Conservation (phyloP, 1,140 invertebrate genomes). For the Tetramorium alpestre region DNA sequence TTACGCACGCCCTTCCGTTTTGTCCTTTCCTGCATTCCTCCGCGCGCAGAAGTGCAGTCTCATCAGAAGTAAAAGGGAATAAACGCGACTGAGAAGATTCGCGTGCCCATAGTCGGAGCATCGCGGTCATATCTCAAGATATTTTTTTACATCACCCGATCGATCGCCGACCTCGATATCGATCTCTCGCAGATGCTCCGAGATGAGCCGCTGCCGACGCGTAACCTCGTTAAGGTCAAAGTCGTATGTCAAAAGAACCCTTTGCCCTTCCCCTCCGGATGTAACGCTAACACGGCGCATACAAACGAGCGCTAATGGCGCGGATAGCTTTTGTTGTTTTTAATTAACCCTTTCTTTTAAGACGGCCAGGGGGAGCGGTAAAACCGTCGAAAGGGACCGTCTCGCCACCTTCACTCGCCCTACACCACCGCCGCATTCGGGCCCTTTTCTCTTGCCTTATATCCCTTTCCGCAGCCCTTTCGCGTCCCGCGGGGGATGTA, state of each 20-base stretch:
- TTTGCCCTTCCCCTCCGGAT: slow-evolving; percentile 54
- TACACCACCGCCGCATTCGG: slow-evolving; percentile 1
- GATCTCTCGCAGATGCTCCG: slow-evolving; percentile 29
- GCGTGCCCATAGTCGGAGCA: background rate
- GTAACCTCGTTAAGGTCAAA: slow-evolving; percentile 76
- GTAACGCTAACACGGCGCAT: slow-evolving; percentile 84
- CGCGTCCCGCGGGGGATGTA: slow-evolving; percentile 84
- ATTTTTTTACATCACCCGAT: background rate
- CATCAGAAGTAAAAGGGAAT: background rate
- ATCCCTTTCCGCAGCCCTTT: slow-evolving; percentile 39
- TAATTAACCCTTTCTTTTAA: slow-evolving; percentile 87
- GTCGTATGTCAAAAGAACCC: slow-evolving; percentile 66
- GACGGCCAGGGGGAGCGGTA: slow-evolving; percentile 80
- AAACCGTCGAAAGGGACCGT: slow-evolving; percentile 72
- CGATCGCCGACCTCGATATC: slow-evolving; percentile 14
- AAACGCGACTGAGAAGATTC: slow-evolving; percentile 6
- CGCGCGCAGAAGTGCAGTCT: slow-evolving; percentile 33
- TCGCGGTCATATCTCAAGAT: background rate
- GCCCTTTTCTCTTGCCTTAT: slow-evolving; percentile 60
- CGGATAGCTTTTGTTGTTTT: slow-evolving; percentile 86
- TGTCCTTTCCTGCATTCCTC: slow-evolving; percentile 4
- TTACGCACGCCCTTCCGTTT: background rate
- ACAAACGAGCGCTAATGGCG: slow-evolving; percentile 86
- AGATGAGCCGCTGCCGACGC: background rate
- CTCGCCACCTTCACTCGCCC: slow-evolving; percentile 67